Base-by-base conservation (phyloP, 2,113 vertebrate genomes). In the Phaethornis superciliosus region DNA sequence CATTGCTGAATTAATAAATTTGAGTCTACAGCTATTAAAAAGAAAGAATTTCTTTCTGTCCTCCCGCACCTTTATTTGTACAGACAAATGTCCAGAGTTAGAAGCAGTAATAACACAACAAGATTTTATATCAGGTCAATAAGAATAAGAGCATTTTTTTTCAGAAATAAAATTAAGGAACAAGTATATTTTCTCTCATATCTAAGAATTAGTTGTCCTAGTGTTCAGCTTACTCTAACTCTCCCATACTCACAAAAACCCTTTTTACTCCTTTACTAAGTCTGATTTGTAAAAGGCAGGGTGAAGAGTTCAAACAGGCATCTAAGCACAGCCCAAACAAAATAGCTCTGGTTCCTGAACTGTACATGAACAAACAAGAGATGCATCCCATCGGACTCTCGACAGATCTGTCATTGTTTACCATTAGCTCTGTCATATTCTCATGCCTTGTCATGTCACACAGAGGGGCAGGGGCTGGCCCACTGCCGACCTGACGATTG, bases 391-490 rank as follows among this genome's bases (percentile, higher is more conserved):
- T 95, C 46, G 18, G 94, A 84, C 72, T 92, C 90, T 87, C 54
- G 87, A 97, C 96, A 96, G 95, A 96, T 88, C 96, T 90, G 97
- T 96, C 96, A 96, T 82, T 97, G 97, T 98, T 98, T 97, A 94
- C 97, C 95, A 94, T 94, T 78, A 96, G 89, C 70, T 77, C 91
- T 96, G 95, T 97, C 97, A 93, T 95, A 95, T 95, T 92, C 81
- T 22, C 92, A 94, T 88, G 97, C 91, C 96, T 96, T 96, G 96
- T 97, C 96, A 86, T 92, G 95, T 95, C 63, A 7, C 79, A 55
- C 83, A 93, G 94, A 24, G 35, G 88, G 93, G 90, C 81, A 89
- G 33, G 69, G 87, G 69, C 42, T 97, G 96, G 95, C 97, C 51
- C 0, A 1, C 77, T 84, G 96, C 97, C 93, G 55, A 89, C 26